These are phyloP conservation scores for Horisme vitalbata DNA, from an alignment of 2,888 invertebrate genomes.

Conservation along the genomic window DNA sequence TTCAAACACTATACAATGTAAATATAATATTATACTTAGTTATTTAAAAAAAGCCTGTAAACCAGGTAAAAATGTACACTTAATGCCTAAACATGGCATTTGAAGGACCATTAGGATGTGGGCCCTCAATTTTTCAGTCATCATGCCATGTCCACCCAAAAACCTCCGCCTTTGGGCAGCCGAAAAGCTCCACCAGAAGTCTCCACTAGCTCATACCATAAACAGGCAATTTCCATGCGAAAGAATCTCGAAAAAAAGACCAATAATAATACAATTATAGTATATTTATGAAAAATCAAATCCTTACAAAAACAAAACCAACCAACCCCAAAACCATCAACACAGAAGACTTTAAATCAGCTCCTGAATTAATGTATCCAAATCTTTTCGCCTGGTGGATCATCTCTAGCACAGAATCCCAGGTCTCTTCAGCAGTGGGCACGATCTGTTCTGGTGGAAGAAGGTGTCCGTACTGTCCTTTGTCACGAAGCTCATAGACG, in stretches of 20 bases:
- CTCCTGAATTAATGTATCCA: constrained; percentile 53
- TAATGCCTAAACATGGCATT: no score
- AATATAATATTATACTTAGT: no score
- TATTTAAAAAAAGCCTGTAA: no score
- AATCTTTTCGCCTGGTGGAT: constrained; percentile 62
- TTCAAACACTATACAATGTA: no score
- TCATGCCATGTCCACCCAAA: no score
- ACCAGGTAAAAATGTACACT: no score
- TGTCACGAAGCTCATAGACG: constrained; percentile 88
- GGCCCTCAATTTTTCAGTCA: no score
- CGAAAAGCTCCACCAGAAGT: no score
- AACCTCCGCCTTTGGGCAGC: no score
- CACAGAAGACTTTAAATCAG: constrained; percentile 19
- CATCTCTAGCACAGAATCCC: constrained; percentile 69
- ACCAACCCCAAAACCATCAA: constrained; percentile 17
- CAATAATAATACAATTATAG: no score
- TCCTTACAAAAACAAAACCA: constrained; percentile 5
- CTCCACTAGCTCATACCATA: no score
- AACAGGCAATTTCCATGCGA: neutral
- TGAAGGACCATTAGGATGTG: no score
- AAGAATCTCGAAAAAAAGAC: neutral
- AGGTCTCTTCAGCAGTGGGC: constrained; percentile 83
- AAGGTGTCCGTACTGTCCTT: constrained; percentile 85
- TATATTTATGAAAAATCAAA: constrained; percentile 7
- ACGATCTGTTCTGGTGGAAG: constrained; percentile 87